Percentiles rank a stretch among this genome's conserved stretches.
phyloP scores from a whole-genome alignment of 2,113 vertebrate genomes.

The Puffinus mauretanicus region DNA sequence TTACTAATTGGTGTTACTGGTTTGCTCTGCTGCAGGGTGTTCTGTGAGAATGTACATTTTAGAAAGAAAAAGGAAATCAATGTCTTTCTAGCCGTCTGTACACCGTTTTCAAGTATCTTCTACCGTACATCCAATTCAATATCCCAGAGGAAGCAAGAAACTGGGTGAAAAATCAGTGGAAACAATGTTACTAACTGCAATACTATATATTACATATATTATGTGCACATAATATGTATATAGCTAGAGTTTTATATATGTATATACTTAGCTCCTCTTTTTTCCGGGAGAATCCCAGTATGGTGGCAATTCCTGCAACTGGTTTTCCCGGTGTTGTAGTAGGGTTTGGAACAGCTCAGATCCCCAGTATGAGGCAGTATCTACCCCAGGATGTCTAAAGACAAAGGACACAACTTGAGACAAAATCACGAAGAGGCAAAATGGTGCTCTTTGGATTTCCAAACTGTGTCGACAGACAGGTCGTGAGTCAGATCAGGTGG shows the following conservation, averaged over 20 bases:
- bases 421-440: background rate
- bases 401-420: background rate
- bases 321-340: background rate
- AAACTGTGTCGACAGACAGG: background rate
- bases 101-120: background rate
- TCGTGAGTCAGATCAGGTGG: background rate
- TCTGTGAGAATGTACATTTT: background rate
- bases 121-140: background rate
- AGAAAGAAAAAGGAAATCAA: background rate
- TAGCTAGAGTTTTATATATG: background rate
- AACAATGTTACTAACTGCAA: background rate
- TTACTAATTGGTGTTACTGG: background rate
- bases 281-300: background rate
- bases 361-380: background rate
- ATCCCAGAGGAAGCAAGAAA: background rate
- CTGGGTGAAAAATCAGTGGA: background rate
- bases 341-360: background rate
- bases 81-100: background rate
- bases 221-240: background rate
- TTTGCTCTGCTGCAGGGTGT: background rate
- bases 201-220: background rate
- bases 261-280: background rate
- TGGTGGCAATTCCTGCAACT: background rate
- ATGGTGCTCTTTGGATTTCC: background rate
- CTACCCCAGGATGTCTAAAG: background rate